Conservation (phyloP, 23 tunicate species). For the Trididemnum miniatum region DNA sequence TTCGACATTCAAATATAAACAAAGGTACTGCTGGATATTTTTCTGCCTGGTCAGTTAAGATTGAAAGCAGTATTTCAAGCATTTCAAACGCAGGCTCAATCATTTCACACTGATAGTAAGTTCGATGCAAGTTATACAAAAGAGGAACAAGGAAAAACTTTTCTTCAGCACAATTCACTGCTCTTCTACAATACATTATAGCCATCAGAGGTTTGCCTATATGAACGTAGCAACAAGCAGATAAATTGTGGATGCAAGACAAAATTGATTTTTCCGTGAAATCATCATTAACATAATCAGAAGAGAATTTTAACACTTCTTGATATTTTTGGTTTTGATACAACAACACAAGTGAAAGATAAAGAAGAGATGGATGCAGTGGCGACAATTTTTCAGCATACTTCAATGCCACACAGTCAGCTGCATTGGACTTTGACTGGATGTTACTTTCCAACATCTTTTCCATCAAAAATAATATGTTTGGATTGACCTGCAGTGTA, state of each 20-base stretch:
- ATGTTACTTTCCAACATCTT: too few species aligned
- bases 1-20: neutral
- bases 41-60: neutral
- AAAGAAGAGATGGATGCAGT: neutral
- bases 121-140: constrained; percentile 1
- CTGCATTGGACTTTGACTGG: too few species aligned
- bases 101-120: constrained; percentile 1
- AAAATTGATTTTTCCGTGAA: neutral
- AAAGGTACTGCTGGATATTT: neutral
- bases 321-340: neutral
- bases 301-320: neutral
- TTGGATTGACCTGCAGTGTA: too few species aligned
- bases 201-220: constrained; percentile 14
- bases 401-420: too few species aligned
- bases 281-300: neutral
- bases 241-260: constrained; percentile 3
- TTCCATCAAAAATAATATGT: too few species aligned
- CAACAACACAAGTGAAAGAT: neutral
- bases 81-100: constrained; percentile 11
- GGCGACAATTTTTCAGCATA: too few species aligned
- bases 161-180: neutral
- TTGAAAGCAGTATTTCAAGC: neutral
- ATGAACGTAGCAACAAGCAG: constrained; percentile 22
- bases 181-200: constrained; percentile 30
- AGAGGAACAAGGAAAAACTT: neutral